Evolutionary conservation across 2,797 vertebrate species (phyloP).

Genomic region (Hirundo rustica): DNA sequence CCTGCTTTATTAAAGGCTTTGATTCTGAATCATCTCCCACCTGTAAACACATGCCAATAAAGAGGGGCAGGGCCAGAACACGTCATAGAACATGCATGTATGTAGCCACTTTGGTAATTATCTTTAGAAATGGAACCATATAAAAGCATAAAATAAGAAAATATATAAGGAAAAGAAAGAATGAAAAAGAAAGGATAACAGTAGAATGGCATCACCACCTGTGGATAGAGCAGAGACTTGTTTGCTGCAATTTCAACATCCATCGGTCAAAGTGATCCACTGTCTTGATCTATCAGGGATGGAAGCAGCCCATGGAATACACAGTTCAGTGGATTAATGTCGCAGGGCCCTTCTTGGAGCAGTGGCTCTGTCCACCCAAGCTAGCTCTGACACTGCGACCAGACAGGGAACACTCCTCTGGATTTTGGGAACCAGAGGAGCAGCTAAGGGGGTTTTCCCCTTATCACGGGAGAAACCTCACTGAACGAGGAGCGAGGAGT

Average conservation of each 20-base stretch:
- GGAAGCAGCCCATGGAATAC: neutral
- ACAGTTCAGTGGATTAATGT: neutral
- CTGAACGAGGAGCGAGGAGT: too few relatives aligned
- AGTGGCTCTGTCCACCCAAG: too few relatives aligned
- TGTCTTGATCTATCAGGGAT: neutral
- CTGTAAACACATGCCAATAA: neutral
- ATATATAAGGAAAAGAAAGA: neutral
- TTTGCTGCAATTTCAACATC: neutral
- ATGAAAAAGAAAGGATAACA: neutral
- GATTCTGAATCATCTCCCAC: neutral
- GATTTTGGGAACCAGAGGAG: too few relatives aligned
- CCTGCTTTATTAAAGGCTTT: neutral
- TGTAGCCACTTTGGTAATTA: neutral
- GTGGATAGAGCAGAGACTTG: neutral
- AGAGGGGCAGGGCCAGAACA: neutral
- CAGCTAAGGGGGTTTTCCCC: too few relatives aligned
- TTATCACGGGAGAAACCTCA: too few relatives aligned
- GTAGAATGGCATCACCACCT: neutral
- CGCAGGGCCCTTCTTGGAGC: too few relatives aligned
- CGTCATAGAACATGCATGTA: accelerated
- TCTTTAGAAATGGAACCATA: neutral
- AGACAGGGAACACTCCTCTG: too few relatives aligned
- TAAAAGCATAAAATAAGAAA: neutral
- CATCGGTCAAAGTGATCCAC: neutral
- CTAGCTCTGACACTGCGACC: too few relatives aligned